These are phyloP conservation scores for Gnathonemus echidnorhynchus DNA, from an alignment of 2,113 vertebrate species.

Conservation along the genomic window DNA sequence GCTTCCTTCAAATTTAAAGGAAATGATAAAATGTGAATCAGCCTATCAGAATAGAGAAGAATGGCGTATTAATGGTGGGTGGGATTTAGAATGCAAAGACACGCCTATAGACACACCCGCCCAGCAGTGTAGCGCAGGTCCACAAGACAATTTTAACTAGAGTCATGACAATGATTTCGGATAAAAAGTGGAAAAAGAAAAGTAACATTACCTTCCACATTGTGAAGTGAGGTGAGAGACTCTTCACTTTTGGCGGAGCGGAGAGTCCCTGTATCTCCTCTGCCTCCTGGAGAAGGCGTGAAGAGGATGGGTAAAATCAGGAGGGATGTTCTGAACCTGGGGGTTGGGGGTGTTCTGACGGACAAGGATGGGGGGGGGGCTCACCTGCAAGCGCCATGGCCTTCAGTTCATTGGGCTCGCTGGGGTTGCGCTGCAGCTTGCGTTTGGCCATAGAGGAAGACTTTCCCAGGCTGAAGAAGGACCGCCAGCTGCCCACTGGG, in stretches of 20 bases:
- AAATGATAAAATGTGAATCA: neutral
- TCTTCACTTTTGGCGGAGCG: constrained; percentile 96
- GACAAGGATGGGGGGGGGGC: constrained; percentile 24
- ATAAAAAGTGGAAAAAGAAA: neutral
- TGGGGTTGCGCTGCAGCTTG: constrained; percentile 91
- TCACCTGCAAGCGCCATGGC: constrained; percentile 83
- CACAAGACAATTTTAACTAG: neutral
- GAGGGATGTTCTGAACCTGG: neutral
- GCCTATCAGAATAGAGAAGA: neutral
- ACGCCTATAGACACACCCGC: neutral
- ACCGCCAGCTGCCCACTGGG: constrained; percentile 93
- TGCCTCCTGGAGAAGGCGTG: constrained; percentile 61
- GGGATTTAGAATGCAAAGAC: neutral
- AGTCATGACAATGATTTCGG: neutral
- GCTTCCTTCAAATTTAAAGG: neutral
- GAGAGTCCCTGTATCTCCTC: constrained; percentile 83
- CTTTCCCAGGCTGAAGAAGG: constrained; percentile 94
- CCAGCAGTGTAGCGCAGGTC: neutral
- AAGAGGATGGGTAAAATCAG: neutral
- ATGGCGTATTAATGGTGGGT: neutral
- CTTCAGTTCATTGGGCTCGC: constrained; percentile 89
- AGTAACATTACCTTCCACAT: constrained; percentile 77
- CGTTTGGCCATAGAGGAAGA: constrained; percentile 85
- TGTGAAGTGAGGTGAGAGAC: constrained; percentile 91
- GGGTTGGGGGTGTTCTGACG: neutral